phyloP scores from a whole-genome alignment of 2,113 vertebrate species.

The Numida meleagris region DNA sequence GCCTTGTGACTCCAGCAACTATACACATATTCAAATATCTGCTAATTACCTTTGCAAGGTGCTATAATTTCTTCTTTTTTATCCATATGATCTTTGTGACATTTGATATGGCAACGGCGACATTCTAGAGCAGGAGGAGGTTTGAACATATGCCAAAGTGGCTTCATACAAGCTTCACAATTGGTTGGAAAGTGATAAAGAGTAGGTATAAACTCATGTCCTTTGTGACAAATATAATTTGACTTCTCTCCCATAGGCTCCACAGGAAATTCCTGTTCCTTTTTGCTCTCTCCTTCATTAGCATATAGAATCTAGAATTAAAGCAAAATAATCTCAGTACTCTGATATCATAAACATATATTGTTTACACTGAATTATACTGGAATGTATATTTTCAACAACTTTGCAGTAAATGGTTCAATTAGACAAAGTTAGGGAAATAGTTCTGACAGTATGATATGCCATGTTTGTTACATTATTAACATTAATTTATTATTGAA shows the following conservation, averaged over 20 bases:
- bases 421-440: not conserved
- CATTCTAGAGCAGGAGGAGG: slow-evolving; percentile 97
- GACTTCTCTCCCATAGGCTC: slow-evolving; percentile 96
- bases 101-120: slow-evolving; percentile 98
- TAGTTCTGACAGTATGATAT: not conserved
- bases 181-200: slow-evolving; percentile 98
- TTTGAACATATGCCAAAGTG: slow-evolving; percentile 99
- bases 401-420: not conserved
- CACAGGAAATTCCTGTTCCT: slow-evolving; percentile 89
- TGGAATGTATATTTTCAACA: not conserved
- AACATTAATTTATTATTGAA: not conserved
- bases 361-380: not conserved
- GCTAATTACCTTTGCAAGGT: slow-evolving; percentile 90
- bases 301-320: slow-evolving; percentile 91
- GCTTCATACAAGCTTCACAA: slow-evolving; percentile 99
- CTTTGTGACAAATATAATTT: slow-evolving; percentile 98
- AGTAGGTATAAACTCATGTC: slow-evolving; percentile 98
- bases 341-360: not conserved
- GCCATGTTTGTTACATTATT: not conserved
- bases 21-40: not conserved
- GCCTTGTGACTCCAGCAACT: not conserved
- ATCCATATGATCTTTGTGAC: slow-evolving; percentile 99
- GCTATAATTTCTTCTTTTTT: slow-evolving; percentile 97
- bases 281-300: slow-evolving; percentile 98
- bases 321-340: not conserved